Percentiles rank a stretch among this genome's conserved stretches.
Conservation (phyloP, 2,888 invertebrate species). For the Platycnemis pennipes region DNA sequence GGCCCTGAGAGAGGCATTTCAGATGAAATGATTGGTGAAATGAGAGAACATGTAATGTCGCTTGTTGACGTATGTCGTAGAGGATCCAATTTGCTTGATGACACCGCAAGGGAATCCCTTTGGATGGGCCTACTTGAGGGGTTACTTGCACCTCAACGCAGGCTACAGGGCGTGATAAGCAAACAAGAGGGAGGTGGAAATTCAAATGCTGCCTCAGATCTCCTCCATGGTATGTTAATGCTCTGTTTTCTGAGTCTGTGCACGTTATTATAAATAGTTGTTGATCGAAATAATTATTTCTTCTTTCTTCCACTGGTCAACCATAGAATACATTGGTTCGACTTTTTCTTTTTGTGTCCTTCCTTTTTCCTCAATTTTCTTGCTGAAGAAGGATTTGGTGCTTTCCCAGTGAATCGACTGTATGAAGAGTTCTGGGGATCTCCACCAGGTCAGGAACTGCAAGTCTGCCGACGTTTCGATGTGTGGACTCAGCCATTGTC, state of each 20-base stretch:
- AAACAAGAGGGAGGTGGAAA: background rate
- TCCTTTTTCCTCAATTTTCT: no score
- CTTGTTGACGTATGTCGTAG: conserved; percentile 80
- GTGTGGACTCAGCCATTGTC: no score
- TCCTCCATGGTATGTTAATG: conserved; percentile 38
- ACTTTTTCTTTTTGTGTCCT: no score
- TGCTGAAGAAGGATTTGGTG: no score
- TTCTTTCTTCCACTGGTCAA: no score
- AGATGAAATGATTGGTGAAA: conserved; percentile 32
- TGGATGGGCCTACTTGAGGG: conserved; percentile 81
- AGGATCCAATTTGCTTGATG: conserved; percentile 78
- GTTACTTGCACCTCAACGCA: conserved; percentile 78
- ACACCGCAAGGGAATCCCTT: conserved; percentile 78
- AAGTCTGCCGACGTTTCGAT: no score
- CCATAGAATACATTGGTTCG: no score
- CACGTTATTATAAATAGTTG: no score
- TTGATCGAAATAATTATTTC: no score
- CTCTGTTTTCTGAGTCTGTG: background rate
- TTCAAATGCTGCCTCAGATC: conserved; percentile 23
- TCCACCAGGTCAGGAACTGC: no score
- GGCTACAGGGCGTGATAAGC: conserved; percentile 72
- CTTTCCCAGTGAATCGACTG: no score
- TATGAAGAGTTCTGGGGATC: no score
- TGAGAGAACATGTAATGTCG: conserved; percentile 74
- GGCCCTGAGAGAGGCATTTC: background rate